Evolutionary conservation across 1,140 invertebrate species (phyloP).

Genomic region (Penaeus chinensis): DNA sequence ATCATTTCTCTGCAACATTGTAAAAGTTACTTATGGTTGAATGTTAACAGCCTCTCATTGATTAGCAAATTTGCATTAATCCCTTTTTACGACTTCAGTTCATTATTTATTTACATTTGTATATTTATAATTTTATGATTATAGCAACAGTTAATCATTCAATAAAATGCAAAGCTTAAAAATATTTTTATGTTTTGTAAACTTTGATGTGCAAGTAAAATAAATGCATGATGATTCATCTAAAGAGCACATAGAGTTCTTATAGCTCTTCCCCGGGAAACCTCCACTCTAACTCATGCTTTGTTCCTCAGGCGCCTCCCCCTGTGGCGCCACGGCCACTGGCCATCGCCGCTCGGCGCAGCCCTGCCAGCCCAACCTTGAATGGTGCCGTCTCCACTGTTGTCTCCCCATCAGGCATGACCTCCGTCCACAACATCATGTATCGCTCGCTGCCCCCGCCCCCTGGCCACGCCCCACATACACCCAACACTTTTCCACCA

Average conservation of each 20-base stretch:
- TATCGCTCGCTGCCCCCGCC: conserved; percentile 38
- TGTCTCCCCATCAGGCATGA: conserved; percentile 25
- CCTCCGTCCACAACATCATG: conserved; percentile 52
- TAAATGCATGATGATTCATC: too few relatives aligned
- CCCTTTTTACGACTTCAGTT: too few relatives aligned
- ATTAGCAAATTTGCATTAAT: too few relatives aligned
- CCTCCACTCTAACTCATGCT: background rate
- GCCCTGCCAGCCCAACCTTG: background rate
- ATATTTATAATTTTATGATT: too few relatives aligned
- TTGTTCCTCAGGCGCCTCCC: conserved; percentile 18
- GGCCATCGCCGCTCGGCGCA: conserved; percentile 14
- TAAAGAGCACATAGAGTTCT: background rate
- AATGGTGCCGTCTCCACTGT: background rate
- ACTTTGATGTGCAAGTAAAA: too few relatives aligned
- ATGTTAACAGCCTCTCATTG: too few relatives aligned
- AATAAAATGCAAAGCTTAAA: too few relatives aligned
- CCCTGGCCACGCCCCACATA: background rate
- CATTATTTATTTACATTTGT: too few relatives aligned
- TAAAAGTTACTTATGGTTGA: too few relatives aligned
- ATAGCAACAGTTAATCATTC: too few relatives aligned
- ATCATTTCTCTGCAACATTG: too few relatives aligned
- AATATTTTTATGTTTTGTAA: too few relatives aligned
- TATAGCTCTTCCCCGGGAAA: background rate
- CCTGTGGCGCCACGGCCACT: conserved; percentile 38
- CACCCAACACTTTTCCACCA: background rate